phyloP scores from a whole-genome alignment of 2,797 vertebrate genomes.

The Corythornis leucogaster region DNA sequence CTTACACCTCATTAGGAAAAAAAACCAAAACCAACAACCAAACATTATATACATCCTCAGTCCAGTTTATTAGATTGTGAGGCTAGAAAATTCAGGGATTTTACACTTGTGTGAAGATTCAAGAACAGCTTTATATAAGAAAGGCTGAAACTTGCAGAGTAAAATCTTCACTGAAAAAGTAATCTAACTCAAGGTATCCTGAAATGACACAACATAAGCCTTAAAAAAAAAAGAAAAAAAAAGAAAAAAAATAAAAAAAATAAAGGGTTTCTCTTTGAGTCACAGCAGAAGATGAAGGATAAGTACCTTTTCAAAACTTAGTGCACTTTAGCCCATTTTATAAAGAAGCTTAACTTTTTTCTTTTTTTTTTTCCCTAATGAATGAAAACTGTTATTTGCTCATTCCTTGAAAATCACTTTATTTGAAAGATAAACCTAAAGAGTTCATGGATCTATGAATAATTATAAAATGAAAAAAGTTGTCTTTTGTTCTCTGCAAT shows the following conservation, averaged over 20 bases:
- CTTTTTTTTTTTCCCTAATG: background rate
- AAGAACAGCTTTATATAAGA: background rate
- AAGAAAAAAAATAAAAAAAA: background rate
- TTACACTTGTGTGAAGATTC: background rate
- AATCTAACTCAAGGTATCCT: background rate
- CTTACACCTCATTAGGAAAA: background rate
- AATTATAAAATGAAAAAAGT: background rate
- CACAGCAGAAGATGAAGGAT: background rate
- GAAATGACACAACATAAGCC: background rate
- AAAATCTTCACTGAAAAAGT: background rate
- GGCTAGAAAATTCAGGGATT: background rate
- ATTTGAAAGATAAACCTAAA: background rate
- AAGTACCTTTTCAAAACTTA: background rate
- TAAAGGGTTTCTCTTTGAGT: background rate
- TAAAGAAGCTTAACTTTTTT: slow-evolving; percentile 2
- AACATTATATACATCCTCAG: background rate
- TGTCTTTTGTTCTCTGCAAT: background rate
- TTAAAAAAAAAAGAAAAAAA: background rate
- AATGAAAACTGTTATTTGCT: slow-evolving; percentile 15
- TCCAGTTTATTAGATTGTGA: background rate
- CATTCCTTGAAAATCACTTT: slow-evolving; percentile 36
- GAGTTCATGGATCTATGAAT: background rate
- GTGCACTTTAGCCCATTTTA: background rate
- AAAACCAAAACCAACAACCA: no score
- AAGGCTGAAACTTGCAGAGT: background rate